Percentiles rank a stretch among this genome's conserved stretches.
phyloP scores from a whole-genome alignment of 2,888 invertebrate species.

The Artemia sinica region DNA sequence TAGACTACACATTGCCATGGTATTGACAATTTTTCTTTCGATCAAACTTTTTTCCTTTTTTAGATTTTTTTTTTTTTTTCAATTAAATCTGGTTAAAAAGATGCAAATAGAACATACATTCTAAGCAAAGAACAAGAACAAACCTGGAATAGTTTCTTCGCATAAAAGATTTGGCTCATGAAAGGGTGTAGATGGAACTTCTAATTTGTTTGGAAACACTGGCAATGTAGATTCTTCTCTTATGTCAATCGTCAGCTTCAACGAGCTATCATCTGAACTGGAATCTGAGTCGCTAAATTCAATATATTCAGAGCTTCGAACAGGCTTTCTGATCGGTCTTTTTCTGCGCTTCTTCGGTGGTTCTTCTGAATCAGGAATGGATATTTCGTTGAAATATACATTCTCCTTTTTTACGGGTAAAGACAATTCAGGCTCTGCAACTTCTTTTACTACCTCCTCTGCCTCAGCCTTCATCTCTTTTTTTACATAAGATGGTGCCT shows the following conservation, averaged over 20 bases:
- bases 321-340: slow-evolving; percentile 7
- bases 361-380: not conserved
- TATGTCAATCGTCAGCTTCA: slow-evolving; percentile 6
- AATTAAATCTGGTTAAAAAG: too few relatives aligned
- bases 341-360: slow-evolving; percentile 19
- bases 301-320: slow-evolving; percentile 8
- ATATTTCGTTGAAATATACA: not conserved
- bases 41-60: too few relatives aligned
- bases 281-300: slow-evolving; percentile 6
- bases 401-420: not conserved
- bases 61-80: too few relatives aligned
- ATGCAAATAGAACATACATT: too few relatives aligned
- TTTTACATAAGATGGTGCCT: slow-evolving; percentile 8
- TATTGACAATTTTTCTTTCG: too few relatives aligned
- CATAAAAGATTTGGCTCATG: slow-evolving; percentile 48
- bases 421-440: slow-evolving; percentile 14
- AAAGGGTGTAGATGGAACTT: not conserved
- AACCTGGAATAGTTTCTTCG: slow-evolving; percentile 77
- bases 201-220: not conserved
- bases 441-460: slow-evolving; percentile 16
- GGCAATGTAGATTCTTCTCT: slow-evolving; percentile 5
- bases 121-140: slow-evolving; percentile 37
- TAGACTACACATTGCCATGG: too few relatives aligned
- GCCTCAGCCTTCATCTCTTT: slow-evolving; percentile 18
- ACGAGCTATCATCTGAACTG: slow-evolving; percentile 5